A percentile compares a stretch with the other conserved stretches of the same genome.
Conservation (phyloP, 2,113 vertebrate genomes). For the Colistium nudipinnis region DNA sequence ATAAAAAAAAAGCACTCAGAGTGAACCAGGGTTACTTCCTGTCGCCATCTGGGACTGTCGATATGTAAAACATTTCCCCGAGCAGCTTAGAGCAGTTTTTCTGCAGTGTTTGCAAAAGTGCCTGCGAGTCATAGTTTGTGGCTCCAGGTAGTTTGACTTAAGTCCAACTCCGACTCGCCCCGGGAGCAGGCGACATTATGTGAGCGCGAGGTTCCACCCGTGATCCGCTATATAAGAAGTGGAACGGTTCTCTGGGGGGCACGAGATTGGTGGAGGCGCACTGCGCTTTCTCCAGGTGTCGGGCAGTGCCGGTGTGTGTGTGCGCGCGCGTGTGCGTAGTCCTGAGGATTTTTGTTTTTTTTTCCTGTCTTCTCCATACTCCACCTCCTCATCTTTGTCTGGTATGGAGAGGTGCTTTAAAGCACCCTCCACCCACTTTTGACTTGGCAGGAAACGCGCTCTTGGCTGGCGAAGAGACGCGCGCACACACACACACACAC, state of each 20-base stretch:
- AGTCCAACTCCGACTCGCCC: constrained; percentile 14
- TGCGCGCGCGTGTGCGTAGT: constrained; percentile 12
- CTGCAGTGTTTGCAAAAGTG: constrained; percentile 18
- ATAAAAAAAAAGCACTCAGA: constrained; percentile 42
- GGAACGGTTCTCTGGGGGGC: constrained; percentile 57
- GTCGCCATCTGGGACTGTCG: constrained; percentile 24
- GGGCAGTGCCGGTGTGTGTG: constrained; percentile 14
- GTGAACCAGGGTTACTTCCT: constrained; percentile 10
- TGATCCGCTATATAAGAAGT: constrained; percentile 62
- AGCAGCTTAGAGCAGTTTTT: constrained; percentile 1
- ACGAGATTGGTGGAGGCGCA: constrained; percentile 39
- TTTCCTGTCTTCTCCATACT: constrained; percentile 49
- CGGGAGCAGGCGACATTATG: constrained; percentile 4
- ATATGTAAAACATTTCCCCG: constrained; percentile 34
- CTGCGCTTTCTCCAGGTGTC: constrained; percentile 61
- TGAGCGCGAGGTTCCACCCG: constrained; percentile 49
- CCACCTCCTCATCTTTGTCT: constrained; percentile 59
- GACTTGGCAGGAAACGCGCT: constrained; percentile 68
- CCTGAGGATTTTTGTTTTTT: constrained; percentile 20
- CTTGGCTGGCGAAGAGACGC: constrained; percentile 55
- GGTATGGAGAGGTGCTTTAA: constrained; percentile 74
- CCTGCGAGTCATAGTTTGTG: constrained; percentile 30
- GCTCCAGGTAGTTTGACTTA: constrained; percentile 34
- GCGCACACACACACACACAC: background rate
- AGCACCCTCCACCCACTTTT: constrained; percentile 68